Base-by-base conservation (phyloP, 2,797 vertebrate genomes). In the Muraenolepis orangiensis region DNA sequence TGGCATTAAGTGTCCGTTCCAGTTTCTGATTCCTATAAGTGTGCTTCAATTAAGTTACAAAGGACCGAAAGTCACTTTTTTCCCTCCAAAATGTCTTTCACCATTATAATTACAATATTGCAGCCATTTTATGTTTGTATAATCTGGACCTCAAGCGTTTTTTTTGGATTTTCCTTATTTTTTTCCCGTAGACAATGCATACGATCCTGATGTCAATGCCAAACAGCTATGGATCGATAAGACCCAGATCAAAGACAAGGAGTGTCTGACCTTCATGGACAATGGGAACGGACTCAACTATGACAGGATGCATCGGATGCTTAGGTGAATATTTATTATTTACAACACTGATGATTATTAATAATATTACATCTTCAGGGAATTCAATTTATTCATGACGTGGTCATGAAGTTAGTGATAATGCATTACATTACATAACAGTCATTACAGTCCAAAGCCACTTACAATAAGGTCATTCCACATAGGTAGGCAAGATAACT, bases 171-270 rank as follows among this genome's bases (percentile, higher is more conserved):
- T 38, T 70, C 28, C 11, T 70, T 40, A 36, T 3, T 70, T 42
- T n/a, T 1, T 71, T 69, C 72, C 72, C 13, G 70, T 82, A 99
- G 98, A 99, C 82, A 99, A 99, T 86, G 96, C 97, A 69, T 98
- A 96, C 0, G 98, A 99, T 85, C 96, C 98, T 72, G 98, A 99
- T 85, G 98, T 98, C 81, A 95, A 80, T 0, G 98, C 97, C 77
- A 97, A 95, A 32, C 94, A 96, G 83, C 95, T 99, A 77, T 99
- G 98, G 97, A 98, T 99, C 70, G 96, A 99, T 91, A 96, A 96
- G 84, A 96, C 94, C 0, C 8, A 89, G 72, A 87, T 98, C 76
- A 91, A 89, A 0, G 82, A 70, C 36, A 42, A 87, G 0, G 86
- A 93, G 14, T 98, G 97, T 82, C 92, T 99, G 81, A 96, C 73